phyloP scores from a whole-genome alignment of 2,888 invertebrate genomes.

The Mellilla xanthometata region DNA sequence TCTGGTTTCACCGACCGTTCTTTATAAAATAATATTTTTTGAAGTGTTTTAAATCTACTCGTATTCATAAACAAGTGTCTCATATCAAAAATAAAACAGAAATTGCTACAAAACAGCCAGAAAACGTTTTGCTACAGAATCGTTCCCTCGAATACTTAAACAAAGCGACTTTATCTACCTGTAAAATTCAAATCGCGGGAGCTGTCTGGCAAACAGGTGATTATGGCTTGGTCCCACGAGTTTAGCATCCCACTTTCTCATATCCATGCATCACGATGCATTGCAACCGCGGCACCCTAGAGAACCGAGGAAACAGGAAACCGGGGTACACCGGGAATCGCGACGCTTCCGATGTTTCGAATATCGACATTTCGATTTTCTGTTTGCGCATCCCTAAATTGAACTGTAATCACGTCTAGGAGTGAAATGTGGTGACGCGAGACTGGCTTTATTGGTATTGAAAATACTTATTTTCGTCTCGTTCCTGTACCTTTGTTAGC shows the following conservation, averaged over 20 bases:
- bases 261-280: slow-evolving; percentile 71
- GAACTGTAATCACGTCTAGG: slow-evolving; percentile 30
- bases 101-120: no score
- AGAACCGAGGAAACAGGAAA: slow-evolving; percentile 38
- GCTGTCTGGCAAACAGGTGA: slow-evolving; percentile 54
- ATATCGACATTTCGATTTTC: slow-evolving; percentile 38
- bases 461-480: no score
- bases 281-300: slow-evolving; percentile 52
- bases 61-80: no score
- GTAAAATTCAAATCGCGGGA: slow-evolving; percentile 17
- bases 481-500: no score
- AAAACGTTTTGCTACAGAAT: no score
- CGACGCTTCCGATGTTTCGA: slow-evolving; percentile 38
- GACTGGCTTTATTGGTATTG: background rate
- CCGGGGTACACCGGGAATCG: slow-evolving; percentile 32
- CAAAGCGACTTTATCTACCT: slow-evolving; percentile 2
- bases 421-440: slow-evolving; percentile 14
- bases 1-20: background rate
- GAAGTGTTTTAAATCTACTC: no score
- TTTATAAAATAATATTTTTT: no score
- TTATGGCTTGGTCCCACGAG: slow-evolving; percentile 58
- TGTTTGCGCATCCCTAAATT: slow-evolving; percentile 31
- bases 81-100: no score
- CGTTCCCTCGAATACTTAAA: background rate
- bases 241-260: slow-evolving; percentile 55